Conservation (phyloP, 1,140 invertebrate species). For the Drosophila subobscura region DNA sequence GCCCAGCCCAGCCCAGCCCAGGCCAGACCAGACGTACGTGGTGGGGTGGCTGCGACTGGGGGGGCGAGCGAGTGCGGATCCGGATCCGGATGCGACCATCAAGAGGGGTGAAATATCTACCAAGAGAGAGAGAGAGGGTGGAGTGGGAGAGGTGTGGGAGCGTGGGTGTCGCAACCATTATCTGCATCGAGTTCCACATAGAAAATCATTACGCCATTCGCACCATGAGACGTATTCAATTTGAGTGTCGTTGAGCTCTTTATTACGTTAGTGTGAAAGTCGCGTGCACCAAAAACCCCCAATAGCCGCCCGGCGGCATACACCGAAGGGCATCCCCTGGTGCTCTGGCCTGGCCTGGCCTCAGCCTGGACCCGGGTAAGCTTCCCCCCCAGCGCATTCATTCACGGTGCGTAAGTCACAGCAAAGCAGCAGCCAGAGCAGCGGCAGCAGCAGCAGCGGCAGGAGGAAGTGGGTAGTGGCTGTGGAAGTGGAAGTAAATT, state of each 20-base stretch:
- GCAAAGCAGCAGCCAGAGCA: conserved; percentile 26
- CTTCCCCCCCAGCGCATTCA: conserved; percentile 57
- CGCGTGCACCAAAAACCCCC: conserved; percentile 67
- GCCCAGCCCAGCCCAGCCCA: conserved; percentile 50
- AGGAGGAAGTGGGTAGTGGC: conserved; percentile 48
- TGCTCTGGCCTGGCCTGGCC: conserved; percentile 10
- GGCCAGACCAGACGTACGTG: conserved; percentile 21
- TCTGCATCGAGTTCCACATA: conserved; percentile 79
- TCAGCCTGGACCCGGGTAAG: conserved; percentile 10
- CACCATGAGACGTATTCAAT: conserved; percentile 81
- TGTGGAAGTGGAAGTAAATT: conserved; percentile 76
- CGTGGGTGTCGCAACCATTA: conserved; percentile 61
- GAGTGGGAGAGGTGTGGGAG: conserved; percentile 25
- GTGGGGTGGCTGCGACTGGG: conserved; percentile 41
- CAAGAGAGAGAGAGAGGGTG: background rate
- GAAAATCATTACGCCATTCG: conserved; percentile 82
- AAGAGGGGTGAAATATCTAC: too few relatives aligned
- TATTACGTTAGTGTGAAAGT: conserved; percentile 83
- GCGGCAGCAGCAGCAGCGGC: conserved; percentile 41
- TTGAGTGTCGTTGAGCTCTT: conserved; percentile 83
- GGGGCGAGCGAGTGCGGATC: conserved; percentile 7
- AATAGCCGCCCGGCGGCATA: conserved; percentile 1
- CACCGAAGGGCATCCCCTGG: conserved; percentile 34
- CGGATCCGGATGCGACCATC: conserved; percentile 19
- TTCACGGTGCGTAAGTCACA: conserved; percentile 81